Conservation (phyloP, 2,888 invertebrate genomes). For the Ashinkailepas kermadecensis region DNA sequence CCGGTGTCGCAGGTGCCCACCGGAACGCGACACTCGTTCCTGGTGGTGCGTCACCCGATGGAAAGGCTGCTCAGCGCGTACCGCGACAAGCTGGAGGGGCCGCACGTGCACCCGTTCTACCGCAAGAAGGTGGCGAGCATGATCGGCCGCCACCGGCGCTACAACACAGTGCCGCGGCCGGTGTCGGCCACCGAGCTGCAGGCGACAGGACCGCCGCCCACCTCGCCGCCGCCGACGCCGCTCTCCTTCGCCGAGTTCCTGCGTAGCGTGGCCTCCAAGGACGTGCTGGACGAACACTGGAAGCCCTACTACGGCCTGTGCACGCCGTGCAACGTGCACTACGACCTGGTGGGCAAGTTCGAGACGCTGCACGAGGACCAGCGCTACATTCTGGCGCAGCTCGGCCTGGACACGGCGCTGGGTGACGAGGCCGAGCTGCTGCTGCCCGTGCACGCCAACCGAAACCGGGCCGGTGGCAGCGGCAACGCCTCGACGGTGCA, state of each 20-base stretch:
- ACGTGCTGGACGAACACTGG: slow-evolving; percentile 51
- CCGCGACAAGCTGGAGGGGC: slow-evolving; percentile 52
- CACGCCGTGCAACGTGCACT: slow-evolving; percentile 51
- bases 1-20: no score
- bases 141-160: background rate
- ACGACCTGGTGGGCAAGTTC: slow-evolving; percentile 51
- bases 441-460: background rate
- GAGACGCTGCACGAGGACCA: slow-evolving; percentile 53
- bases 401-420: slow-evolving; percentile 37
- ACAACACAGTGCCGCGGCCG: background rate
- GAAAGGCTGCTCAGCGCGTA: slow-evolving; percentile 53
- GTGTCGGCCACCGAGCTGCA: background rate
- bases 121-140: background rate
- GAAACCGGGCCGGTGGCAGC: background rate
- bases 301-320: slow-evolving; percentile 50
- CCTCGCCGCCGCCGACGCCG: background rate
- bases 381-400: slow-evolving; percentile 41
- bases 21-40: background rate
- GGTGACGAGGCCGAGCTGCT: slow-evolving; percentile 29
- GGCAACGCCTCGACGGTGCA: background rate
- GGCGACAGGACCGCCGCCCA: no score
- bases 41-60: slow-evolving; percentile 54
- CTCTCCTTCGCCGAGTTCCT: background rate
- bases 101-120: background rate
- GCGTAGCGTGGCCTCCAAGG: background rate